A percentile compares a stretch with the other conserved stretches of the same genome.
Conservation (phyloP, 2,797 vertebrate species). For the Gallinago solitaria region DNA sequence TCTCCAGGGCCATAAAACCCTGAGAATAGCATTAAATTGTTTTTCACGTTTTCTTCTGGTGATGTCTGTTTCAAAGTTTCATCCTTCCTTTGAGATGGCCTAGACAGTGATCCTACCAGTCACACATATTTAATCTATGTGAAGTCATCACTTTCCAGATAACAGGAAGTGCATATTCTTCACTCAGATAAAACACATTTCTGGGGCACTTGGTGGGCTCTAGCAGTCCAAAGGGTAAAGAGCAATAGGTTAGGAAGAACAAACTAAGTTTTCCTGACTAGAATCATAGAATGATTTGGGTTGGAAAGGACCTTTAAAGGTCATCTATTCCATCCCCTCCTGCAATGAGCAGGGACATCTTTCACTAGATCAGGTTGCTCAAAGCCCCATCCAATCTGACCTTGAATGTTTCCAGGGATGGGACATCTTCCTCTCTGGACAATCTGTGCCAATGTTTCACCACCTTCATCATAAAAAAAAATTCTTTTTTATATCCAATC, state of each 20-base stretch:
- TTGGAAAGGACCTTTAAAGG: not conserved
- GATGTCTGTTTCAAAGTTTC: not conserved
- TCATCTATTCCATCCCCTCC: not conserved
- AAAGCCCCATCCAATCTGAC: accelerated
- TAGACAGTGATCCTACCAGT: not conserved
- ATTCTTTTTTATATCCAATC: not conserved
- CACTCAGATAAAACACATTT: not conserved
- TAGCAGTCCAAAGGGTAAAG: not conserved
- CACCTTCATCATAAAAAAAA: not conserved
- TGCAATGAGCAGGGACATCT: not conserved
- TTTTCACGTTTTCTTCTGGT: not conserved
- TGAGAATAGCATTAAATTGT: not conserved
- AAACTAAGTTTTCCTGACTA: not conserved
- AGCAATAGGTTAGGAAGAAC: not conserved
- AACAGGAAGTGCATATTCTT: not conserved
- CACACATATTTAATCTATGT: not conserved
- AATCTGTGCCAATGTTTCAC: not conserved
- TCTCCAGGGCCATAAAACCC: not conserved
- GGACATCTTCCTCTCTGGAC: not conserved
- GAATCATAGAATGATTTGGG: not conserved
- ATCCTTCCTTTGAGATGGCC: not conserved
- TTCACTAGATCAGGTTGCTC: not conserved
- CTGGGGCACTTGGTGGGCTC: not conserved
- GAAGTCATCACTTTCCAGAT: not conserved
- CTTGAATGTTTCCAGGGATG: not conserved